Evolutionary conservation across 2,113 vertebrate species (phyloP).

Genomic region (Choloepus hoffmanni): DNA sequence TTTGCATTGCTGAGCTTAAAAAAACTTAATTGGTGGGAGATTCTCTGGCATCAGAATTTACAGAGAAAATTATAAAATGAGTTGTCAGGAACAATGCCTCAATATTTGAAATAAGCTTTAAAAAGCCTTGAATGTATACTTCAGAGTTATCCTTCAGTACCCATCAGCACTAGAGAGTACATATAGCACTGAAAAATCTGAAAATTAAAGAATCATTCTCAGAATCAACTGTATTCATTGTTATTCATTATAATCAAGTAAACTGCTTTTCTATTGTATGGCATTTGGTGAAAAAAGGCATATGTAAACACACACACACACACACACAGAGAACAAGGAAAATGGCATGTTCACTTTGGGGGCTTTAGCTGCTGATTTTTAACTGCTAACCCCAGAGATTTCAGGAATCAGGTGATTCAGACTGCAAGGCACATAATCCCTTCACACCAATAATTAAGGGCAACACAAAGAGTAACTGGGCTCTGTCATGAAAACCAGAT

Average conservation of each 20-base stretch:
- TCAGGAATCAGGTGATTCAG: constrained; percentile 84
- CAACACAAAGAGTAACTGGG: constrained; percentile 84
- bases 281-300: constrained; percentile 70
- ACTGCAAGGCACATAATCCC: constrained; percentile 86
- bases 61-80: constrained; percentile 63
- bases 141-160: neutral
- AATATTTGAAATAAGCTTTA: constrained; percentile 64
- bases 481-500: constrained; percentile 89
- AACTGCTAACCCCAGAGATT: constrained; percentile 81
- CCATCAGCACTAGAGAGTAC: neutral
- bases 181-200: constrained; percentile 69
- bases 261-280: constrained; percentile 76
- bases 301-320: constrained; percentile 66
- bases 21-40: constrained; percentile 25
- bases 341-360: constrained; percentile 72
- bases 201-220: constrained; percentile 74
- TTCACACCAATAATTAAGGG: constrained; percentile 90
- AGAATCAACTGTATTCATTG: constrained; percentile 78
- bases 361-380: constrained; percentile 76
- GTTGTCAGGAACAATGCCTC: constrained; percentile 59
- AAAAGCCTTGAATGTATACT: constrained; percentile 51
- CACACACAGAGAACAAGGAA: neutral
- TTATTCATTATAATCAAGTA: constrained; percentile 78
- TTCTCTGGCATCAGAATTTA: constrained; percentile 66
- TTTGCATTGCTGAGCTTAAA: neutral